phyloP scores from a whole-genome alignment of 2,888 invertebrate species.

The Lithophane socia region DNA sequence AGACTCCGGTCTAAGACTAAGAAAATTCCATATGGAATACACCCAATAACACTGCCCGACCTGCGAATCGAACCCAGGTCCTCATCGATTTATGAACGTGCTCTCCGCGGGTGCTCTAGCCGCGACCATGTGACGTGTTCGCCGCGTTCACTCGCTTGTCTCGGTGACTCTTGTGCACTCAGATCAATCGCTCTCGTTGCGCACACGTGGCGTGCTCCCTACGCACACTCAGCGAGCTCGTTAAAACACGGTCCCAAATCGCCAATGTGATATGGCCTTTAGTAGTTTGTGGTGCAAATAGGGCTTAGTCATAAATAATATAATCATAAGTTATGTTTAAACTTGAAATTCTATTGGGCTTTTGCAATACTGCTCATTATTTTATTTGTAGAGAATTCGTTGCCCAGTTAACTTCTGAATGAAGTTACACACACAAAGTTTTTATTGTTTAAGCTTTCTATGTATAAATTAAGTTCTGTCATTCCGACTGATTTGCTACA shows the following conservation, averaged over 20 bases:
- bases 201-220: no score
- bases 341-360: neutral
- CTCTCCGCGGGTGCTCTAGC: neutral
- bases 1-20: no score
- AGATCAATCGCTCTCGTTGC: neutral
- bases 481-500: slow-evolving; percentile 28
- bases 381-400: neutral
- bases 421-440: neutral
- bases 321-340: neutral
- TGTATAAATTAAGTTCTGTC: neutral
- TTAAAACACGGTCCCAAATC: neutral
- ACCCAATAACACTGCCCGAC: no score
- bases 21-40: no score
- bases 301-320: neutral
- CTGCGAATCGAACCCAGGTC: no score
- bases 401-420: neutral
- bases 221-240: neutral
- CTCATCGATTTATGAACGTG: neutral
- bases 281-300: neutral
- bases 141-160: neutral
- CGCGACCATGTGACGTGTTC: neutral
- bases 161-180: neutral
- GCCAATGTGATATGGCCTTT: neutral
- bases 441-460: neutral
- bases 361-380: neutral